Evolutionary conservation across 2,888 invertebrate genomes (phyloP).

Genomic region (Sialis fuliginosa): DNA sequence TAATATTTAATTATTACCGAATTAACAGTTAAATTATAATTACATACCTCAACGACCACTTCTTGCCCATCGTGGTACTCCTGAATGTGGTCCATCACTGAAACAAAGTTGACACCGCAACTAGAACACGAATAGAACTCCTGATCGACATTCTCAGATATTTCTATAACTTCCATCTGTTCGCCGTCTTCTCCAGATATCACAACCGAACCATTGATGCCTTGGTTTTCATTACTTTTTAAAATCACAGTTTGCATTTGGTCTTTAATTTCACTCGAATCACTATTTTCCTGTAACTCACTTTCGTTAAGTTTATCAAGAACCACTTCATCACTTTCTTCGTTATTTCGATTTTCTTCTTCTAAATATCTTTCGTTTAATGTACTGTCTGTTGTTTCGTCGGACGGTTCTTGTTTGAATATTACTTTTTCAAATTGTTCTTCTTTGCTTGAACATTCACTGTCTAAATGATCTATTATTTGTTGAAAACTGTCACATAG

Average conservation of each 20-base stretch:
- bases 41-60: conserved; percentile 40
- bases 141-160: conserved; percentile 15
- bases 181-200: conserved; percentile 5
- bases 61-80: conserved; percentile 48
- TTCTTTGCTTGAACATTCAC: conserved; percentile 13
- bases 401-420: conserved; percentile 5
- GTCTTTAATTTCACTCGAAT: too few relatives aligned
- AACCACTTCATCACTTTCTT: not conserved
- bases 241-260: too few relatives aligned
- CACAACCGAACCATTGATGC: too few relatives aligned
- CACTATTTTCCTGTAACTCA: conserved; percentile 17
- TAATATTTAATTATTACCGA: not conserved
- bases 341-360: conserved; percentile 1
- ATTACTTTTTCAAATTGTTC: conserved; percentile 5
- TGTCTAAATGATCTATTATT: conserved; percentile 38
- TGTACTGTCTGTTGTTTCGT: conserved; percentile 10
- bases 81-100: conserved; percentile 45
- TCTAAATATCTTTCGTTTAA: conserved; percentile 11
- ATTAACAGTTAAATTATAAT: not conserved
- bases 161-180: conserved; percentile 3
- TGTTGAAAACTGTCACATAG: conserved; percentile 33
- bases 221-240: too few relatives aligned
- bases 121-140: conserved; percentile 44
- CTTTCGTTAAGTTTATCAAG: conserved; percentile 23
- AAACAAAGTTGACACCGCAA: conserved; percentile 43